Percentiles rank a stretch among this genome's conserved stretches.
These are phyloP conservation scores for Myripristis murdjan DNA, from an alignment of 2,797 vertebrate species.

Conservation along the genomic window DNA sequence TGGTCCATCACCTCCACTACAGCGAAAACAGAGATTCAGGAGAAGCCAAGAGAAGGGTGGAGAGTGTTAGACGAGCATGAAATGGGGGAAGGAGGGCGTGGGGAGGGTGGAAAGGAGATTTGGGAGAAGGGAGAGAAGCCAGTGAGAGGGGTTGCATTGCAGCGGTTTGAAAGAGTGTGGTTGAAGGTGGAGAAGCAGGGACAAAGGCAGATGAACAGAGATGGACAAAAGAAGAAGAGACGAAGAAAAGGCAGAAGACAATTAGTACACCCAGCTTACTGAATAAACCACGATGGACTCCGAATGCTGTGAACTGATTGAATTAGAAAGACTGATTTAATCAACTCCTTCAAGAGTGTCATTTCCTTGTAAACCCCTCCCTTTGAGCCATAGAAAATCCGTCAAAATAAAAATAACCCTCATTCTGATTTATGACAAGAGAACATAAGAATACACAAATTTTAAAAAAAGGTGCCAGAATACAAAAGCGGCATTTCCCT, in stretches of 20 bases:
- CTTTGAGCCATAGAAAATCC: conserved; percentile 28
- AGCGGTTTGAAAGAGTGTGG: background rate
- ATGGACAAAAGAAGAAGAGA: conserved; percentile 12
- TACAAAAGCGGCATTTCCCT: conserved; percentile 32
- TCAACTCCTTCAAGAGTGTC: conserved; percentile 60
- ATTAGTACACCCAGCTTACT: conserved; percentile 72
- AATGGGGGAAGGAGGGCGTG: conserved; percentile 1
- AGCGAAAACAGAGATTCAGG: conserved; percentile 23
- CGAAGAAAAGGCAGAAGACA: conserved; percentile 43
- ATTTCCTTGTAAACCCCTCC: conserved; percentile 46
- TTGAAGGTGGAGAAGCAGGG: conserved; percentile 16
- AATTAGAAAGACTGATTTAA: conserved; percentile 76
- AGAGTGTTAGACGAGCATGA: conserved; percentile 36
- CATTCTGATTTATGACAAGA: conserved; percentile 20
- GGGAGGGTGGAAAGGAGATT: background rate
- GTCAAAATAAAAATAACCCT: conserved; percentile 59
- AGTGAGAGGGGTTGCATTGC: conserved; percentile 10
- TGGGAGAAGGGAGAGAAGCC: background rate
- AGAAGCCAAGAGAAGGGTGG: conserved; percentile 19
- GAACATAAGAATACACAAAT: conserved; percentile 30
- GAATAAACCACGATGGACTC: conserved; percentile 74
- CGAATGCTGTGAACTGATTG: conserved; percentile 67
- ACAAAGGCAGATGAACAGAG: conserved; percentile 10
- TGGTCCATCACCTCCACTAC: conserved; percentile 92
- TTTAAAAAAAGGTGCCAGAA: conserved; percentile 16